Evolutionary conservation across 1,140 invertebrate species (phyloP), one percentile per base, ranked within the genome.

Genomic region (Papilio polyxenes): DNA sequence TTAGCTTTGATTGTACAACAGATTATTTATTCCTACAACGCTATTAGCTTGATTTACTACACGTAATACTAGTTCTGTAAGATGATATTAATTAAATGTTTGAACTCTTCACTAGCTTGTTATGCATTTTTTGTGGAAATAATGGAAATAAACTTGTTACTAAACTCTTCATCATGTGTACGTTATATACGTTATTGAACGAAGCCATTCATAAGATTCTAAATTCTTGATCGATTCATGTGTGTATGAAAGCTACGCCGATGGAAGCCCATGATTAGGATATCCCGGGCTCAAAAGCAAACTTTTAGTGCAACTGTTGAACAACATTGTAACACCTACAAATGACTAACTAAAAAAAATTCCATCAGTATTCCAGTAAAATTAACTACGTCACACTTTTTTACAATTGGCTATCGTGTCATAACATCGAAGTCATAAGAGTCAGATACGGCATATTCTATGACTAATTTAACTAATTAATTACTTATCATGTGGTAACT

Each of bases 21-120:
- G 56, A 79, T 80, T 49, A 80, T 80, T 77, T 77, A 77, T 77
- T 56, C 37, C 23, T 77, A 77, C 53, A 77, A 37, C 75, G 10
- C 6, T 37, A 72, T 40, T 72, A 72, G 11, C 13, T 31, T 72
- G 37, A 72, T 31, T 72, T 37, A 72, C 40, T 13, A 11, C 20
- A 65, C 15, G 51, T 53, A 17, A 1, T 53, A 53, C 4, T 53
- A 11, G 23, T 62, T 62, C 20, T 20, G n/a, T 20, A 20, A 20
- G 10, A 62, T 59, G 17, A 6, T 8, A 62, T 20, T 62, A n/a
- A 62, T 20, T 62, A 2, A 62, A 62, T 59, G 13, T 51, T 11
- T 11, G 2, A 51, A 9, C 49, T 51, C 49, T 51, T 51, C 13
- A 10, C 6, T 17, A 53, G 13, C 51, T 53, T 53, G 51, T 53